Evolutionary conservation across 2,797 vertebrate genomes (phyloP).

Genomic region (Lepus oiostolus): DNA sequence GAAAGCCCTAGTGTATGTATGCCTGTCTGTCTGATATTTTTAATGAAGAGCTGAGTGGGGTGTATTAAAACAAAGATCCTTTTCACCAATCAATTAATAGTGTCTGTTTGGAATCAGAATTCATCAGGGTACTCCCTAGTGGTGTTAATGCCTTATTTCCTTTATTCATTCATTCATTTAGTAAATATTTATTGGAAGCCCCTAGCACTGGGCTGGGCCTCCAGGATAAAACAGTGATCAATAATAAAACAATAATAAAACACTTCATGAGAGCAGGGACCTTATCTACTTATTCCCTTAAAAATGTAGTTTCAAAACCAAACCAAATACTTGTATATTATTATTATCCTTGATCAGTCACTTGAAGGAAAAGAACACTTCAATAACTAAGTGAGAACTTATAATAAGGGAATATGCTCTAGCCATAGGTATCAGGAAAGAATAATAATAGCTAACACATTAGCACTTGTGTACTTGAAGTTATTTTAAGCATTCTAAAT

Average conservation of each 20-base stretch:
- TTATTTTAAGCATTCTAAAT: background rate
- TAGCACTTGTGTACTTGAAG: background rate
- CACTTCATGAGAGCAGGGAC: background rate
- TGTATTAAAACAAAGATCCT: conserved; percentile 3
- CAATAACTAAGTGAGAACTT: background rate
- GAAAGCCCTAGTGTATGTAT: background rate
- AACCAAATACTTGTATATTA: background rate
- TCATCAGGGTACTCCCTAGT: background rate
- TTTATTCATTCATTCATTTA: conserved; percentile 45
- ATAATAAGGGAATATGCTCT: background rate
- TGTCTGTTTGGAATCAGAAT: background rate
- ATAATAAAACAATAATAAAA: conserved; percentile 48
- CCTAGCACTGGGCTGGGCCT: background rate
- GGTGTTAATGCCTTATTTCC: background rate
- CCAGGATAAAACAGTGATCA: background rate
- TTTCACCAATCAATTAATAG: background rate
- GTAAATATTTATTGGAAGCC: background rate
- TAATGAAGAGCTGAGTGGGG: background rate
- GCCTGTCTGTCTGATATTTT: background rate
- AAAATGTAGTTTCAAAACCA: background rate
- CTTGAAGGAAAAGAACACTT: background rate
- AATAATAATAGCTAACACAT: background rate
- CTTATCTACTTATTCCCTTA: background rate
- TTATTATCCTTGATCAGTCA: background rate
- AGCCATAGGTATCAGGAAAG: background rate